Conservation (phyloP, 2,888 invertebrate species). For the Acleris emargana region DNA sequence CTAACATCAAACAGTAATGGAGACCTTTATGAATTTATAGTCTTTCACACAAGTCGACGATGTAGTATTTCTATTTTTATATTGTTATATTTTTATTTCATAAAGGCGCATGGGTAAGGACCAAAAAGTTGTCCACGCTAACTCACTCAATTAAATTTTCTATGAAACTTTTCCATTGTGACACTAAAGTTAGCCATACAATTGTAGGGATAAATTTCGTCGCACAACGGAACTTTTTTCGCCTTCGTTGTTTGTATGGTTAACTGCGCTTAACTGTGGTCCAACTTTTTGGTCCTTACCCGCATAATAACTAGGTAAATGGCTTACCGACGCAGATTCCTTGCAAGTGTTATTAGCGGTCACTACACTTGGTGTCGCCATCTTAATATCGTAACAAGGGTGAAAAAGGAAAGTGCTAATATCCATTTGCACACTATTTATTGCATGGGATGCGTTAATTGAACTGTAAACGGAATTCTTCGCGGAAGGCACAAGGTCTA, state of each 20-base stretch:
- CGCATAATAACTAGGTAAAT: conserved; percentile 31
- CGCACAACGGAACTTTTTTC: no score
- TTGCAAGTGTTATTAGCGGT: conserved; percentile 50
- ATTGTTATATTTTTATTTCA: conserved; percentile 22
- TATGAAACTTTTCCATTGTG: no score
- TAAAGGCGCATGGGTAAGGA: no score
- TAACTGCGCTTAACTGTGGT: no score
- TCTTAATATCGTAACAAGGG: conserved; percentile 64
- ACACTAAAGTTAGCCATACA: no score
- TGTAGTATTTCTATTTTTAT: conserved; percentile 6
- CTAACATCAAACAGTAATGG: no score
- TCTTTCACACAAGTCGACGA: not conserved
- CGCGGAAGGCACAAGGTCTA: conserved; percentile 66
- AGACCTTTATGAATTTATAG: no score
- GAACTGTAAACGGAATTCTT: conserved; percentile 58
- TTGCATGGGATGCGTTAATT: conserved; percentile 46
- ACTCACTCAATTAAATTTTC: no score
- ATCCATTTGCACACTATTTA: conserved; percentile 50
- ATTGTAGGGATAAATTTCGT: no score
- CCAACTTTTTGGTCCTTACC: no score
- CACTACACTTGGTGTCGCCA: conserved; percentile 44
- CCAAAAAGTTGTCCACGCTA: no score
- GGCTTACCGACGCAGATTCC: conserved; percentile 61
- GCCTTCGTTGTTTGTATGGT: no score
- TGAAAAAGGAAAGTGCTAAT: conserved; percentile 69